Base-by-base conservation (phyloP, 2,888 invertebrate genomes). In the Drosophila fulvimacula region DNA sequence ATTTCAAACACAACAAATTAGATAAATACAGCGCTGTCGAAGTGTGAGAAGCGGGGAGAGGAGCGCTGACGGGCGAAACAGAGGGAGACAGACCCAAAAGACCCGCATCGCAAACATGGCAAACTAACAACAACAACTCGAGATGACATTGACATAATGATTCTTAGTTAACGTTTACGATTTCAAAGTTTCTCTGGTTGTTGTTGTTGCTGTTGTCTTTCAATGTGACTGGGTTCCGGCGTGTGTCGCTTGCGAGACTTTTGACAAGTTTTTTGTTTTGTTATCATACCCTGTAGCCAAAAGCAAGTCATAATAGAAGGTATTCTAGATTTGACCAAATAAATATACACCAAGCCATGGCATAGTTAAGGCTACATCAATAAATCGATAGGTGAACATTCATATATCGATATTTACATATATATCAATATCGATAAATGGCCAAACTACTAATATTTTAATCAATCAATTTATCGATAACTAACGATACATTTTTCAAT, bases 111-210 rank as follows among this genome's bases (percentile, higher is more conserved):
- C 63, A 64, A 68, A 67, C 75, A 52, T 66, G 66, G 67, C 64
- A 66, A 66, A 65, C 67, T 36, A 74, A 56, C 58, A 75, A 52
- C 65, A 64, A 66, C 58, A 58, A 41, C 53, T 61, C 53, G 69
- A 62, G 53, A 60, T 82, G 82, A 88, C 83, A 88, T 86, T 83
- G 83, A 83, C 88, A 83, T 83, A 83, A 83, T 83, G 83, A 86
- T 83, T 83, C 83, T 83, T 82, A 82, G 88, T 74, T 77, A 79
- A 61, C 66, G 77, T 79, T 79, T 74, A 79, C 81, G 74, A 79
- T 77, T 78, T 81, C 78, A 79, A 68, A 66, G 73, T 73, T 69
- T 67, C 55, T 57, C 27, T 48, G 17, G 19, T 48, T 71, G 51
- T 51, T 73, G 66, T 34, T 70, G 34, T 24, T 57, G 58, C 17